Evolutionary conservation across 2,888 invertebrate genomes (phyloP), one percentile per base, ranked within the genome.

Genomic region (Amphipoea lucens): DNA sequence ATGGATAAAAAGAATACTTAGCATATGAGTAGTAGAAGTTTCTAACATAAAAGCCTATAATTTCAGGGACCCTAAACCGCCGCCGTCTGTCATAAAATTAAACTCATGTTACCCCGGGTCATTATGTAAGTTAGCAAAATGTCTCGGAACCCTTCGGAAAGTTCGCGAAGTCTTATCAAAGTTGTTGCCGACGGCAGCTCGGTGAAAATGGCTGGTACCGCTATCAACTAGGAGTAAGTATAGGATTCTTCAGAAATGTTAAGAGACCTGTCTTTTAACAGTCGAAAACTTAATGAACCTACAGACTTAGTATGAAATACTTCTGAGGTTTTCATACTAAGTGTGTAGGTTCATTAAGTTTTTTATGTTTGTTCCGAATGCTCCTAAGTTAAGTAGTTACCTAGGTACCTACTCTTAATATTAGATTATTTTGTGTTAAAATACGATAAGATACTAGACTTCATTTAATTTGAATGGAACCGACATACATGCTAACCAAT

Each of bases 81-180:
- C 40, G 60, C 81, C 45, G 17, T 63, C 78, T 65, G 71, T 72
- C 71, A 86, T 76, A 83, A 77, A 79, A 85, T 83, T 86, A 79
- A 77, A 84, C 62, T 77, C 74, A 77, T 74, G 82, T 78, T 77
- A 79, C 71, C 29, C 45, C 7, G 45, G 40, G 74, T 81, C 78
- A 84, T 85, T 85, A 74, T 29, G 67, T 72, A 87, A 87, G 83
- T 87, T 79, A 76, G 54, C 68, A 67, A 73, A 80, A 78, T 73
- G 71, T 81, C 75, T 78, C 54, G 48, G 74, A 81, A 84, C 73
- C 78, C 75, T 85, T 84, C 68, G 60, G 36, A 79, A 86, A 81
- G 72, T 86, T 88, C 51, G 12, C 65, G 60, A 57, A 70, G 85
- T 84, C 81, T 77, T 82, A 85, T 88, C 84, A 76, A 89, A 89